Conservation (phyloP, 2,113 vertebrate genomes). For the Trematocara variabile region DNA sequence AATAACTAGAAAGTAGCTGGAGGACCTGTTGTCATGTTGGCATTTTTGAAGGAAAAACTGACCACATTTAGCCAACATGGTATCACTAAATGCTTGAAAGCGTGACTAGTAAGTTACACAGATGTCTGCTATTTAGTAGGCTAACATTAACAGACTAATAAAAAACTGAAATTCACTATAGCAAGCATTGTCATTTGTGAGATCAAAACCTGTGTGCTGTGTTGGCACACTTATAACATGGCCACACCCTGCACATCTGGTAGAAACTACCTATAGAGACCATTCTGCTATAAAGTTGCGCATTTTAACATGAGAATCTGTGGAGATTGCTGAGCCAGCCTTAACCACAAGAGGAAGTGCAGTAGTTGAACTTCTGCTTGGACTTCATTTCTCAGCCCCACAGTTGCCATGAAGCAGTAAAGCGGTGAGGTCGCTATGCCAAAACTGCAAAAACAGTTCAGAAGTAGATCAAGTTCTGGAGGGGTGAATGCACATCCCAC, state of each 20-base stretch:
- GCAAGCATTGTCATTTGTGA: not conserved
- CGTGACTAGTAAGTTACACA: not conserved
- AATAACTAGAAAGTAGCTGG: not conserved
- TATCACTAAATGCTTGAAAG: not conserved
- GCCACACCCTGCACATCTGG: not conserved
- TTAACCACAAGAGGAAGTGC: not conserved
- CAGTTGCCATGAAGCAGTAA: not conserved
- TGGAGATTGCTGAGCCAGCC: not conserved
- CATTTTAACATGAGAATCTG: not conserved
- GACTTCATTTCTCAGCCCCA: not conserved
- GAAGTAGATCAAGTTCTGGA: not conserved
- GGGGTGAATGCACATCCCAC: not conserved
- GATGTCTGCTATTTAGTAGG: not conserved
- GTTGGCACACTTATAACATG: not conserved
- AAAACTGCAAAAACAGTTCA: not conserved
- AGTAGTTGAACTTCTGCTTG: not conserved
- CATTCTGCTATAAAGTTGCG: not conserved
- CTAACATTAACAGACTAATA: not conserved
- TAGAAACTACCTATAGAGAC: not conserved
- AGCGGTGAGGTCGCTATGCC: rapidly evolving
- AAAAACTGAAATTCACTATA: not conserved
- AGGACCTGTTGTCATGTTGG: not conserved
- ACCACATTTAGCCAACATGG: not conserved
- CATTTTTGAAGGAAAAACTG: not conserved
- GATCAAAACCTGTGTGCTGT: not conserved